Evolutionary conservation across 2,888 invertebrate genomes (phyloP).

Genomic region (Chalcosyrphus nemorum): DNA sequence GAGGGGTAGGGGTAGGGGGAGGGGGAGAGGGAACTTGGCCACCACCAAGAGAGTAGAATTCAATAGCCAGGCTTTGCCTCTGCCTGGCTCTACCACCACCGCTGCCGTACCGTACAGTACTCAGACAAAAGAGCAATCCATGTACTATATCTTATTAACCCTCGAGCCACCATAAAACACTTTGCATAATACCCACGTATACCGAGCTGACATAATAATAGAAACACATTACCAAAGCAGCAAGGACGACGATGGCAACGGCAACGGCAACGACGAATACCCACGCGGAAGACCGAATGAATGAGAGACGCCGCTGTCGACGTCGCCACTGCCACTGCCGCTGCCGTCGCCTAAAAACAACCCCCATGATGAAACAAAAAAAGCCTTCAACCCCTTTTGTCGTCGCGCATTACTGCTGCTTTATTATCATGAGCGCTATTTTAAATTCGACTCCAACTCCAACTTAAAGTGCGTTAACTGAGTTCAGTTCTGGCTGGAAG

Average conservation of each 20-base stretch:
- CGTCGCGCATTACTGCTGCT: slow-evolving; percentile 72
- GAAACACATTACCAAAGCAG: slow-evolving; percentile 72
- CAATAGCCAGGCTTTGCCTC: slow-evolving; percentile 49
- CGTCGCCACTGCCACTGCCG: neutral
- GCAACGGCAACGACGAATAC: slow-evolving; percentile 47
- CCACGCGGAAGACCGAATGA: slow-evolving; percentile 59
- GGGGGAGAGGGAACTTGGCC: slow-evolving; percentile 41
- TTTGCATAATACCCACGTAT: slow-evolving; percentile 74
- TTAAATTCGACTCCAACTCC: slow-evolving; percentile 53
- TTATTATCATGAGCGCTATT: slow-evolving; percentile 67
- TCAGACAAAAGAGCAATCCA: slow-evolving; percentile 73
- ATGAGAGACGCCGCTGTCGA: slow-evolving; percentile 43
- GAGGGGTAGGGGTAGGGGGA: slow-evolving; percentile 1
- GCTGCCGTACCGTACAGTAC: slow-evolving; percentile 41
- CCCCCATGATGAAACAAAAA: slow-evolving; percentile 56
- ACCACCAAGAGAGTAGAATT: slow-evolving; percentile 59
- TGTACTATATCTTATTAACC: slow-evolving; percentile 74
- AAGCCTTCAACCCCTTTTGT: slow-evolving; percentile 68
- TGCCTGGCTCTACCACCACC: neutral
- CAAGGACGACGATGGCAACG: slow-evolving; percentile 46
- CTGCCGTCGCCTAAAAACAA: slow-evolving; percentile 46
- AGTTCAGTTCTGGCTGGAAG: neutral
- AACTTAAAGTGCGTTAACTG: slow-evolving; percentile 68
- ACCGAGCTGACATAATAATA: slow-evolving; percentile 73
- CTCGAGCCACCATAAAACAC: slow-evolving; percentile 74